Conservation (phyloP, 2,113 vertebrate species). For the Natator depressus region DNA sequence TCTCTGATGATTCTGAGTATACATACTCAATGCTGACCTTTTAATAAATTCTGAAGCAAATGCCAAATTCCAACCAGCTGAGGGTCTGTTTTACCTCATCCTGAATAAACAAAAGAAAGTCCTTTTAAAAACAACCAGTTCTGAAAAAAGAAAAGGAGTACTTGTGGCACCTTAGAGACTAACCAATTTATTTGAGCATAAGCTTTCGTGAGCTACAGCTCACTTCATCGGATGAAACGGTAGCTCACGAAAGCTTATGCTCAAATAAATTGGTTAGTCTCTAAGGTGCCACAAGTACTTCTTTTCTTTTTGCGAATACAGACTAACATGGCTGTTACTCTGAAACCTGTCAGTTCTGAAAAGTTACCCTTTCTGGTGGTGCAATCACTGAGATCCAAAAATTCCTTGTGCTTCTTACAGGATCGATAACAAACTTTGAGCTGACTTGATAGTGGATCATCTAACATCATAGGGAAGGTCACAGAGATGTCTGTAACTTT, state of each 20-base stretch:
- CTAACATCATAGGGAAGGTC: background rate
- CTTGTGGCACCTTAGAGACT: no score
- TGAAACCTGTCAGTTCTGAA: slow-evolving; percentile 28
- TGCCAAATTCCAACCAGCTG: slow-evolving; percentile 53
- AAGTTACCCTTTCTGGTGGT: slow-evolving; percentile 35
- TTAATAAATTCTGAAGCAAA: slow-evolving; percentile 40
- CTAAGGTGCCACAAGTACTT: no score
- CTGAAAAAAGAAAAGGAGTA: slow-evolving; percentile 7
- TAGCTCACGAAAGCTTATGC: no score
- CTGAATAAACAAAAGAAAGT: slow-evolving; percentile 38
- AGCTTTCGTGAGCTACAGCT: no score
- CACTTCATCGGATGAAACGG: no score
- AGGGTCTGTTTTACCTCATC: slow-evolving; percentile 13
- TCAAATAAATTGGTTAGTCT: no score
- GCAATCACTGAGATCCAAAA: slow-evolving; percentile 32
- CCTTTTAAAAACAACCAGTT: slow-evolving; percentile 52
- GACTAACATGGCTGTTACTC: no score
- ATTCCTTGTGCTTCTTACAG: slow-evolving; percentile 27
- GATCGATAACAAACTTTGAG: background rate
- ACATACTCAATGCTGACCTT: background rate
- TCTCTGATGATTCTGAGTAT: background rate
- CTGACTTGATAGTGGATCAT: slow-evolving; percentile 28
- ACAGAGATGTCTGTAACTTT: background rate
- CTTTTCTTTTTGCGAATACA: no score
- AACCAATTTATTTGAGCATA: no score